phyloP scores from a whole-genome alignment of 37 sponge, comb jelly and placozoan genomes.

The Cliona cf. orientalis region DNA sequence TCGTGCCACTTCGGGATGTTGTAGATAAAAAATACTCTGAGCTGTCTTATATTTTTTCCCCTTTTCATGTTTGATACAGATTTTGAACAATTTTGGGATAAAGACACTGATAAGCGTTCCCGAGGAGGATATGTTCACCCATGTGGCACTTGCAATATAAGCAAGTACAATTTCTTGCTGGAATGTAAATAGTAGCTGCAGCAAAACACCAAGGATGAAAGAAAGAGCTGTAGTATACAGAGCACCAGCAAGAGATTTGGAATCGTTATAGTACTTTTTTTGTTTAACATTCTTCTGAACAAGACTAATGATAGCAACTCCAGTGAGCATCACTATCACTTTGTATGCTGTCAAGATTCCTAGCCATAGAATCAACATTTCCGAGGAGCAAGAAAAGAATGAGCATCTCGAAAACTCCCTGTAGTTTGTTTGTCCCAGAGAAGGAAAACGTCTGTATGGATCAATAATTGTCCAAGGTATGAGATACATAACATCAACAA shows the following conservation, averaged over 20 bases:
- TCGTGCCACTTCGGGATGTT: no score
- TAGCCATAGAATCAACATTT: slow-evolving; percentile 4
- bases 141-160: neutral
- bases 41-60: slow-evolving; percentile 5
- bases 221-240: slow-evolving; percentile 8
- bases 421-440: neutral
- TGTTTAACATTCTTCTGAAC: slow-evolving; percentile 11
- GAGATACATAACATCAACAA: slow-evolving; percentile 34
- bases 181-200: neutral
- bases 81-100: slow-evolving; percentile 13
- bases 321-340: neutral
- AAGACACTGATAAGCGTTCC: slow-evolving; percentile 6
- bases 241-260: slow-evolving; percentile 12
- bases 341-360: slow-evolving; percentile 22
- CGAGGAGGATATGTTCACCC: slow-evolving; percentile 31
- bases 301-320: slow-evolving; percentile 9
- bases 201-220: slow-evolving; percentile 16
- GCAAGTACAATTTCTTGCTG: neutral
- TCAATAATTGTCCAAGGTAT: slow-evolving; percentile 14
- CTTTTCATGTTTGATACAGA: slow-evolving; percentile 1
- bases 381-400: neutral
- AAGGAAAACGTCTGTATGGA: slow-evolving; percentile 2
- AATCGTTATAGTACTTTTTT: slow-evolving; percentile 30
- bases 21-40: neutral
- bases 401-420: neutral